These are phyloP conservation scores for Nannospalax galili DNA, from an alignment of 2,113 vertebrate species.

Conservation along the genomic window DNA sequence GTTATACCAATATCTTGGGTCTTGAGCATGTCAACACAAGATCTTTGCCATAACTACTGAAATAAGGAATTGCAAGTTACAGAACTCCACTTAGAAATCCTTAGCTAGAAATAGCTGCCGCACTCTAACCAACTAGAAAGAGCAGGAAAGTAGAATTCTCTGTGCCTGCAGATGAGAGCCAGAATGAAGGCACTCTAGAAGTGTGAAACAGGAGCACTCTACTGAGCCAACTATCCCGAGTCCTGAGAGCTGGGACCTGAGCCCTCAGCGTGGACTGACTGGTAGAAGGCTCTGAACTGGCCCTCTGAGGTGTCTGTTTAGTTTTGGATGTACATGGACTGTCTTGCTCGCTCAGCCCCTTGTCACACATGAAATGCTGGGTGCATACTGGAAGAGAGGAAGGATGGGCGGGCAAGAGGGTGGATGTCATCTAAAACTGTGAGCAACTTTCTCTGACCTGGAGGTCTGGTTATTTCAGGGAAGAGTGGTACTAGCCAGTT, in stretches of 20 bases:
- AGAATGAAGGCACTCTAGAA: no score
- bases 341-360: not conserved
- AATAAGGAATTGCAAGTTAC: not conserved
- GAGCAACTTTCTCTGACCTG: fast-evolving
- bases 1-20: not conserved
- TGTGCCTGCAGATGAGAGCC: not conserved
- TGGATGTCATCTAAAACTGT: not conserved
- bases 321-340: not conserved
- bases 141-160: not conserved
- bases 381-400: fast-evolving
- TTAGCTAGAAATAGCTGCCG: not conserved
- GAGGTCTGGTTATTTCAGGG: not conserved
- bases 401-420: not conserved
- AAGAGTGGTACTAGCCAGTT: not conserved
- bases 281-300: not conserved
- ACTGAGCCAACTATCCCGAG: not conserved
- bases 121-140: not conserved
- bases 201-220: not conserved
- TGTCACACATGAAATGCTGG: no score
- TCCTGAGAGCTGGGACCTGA: no score
- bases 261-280: not conserved
- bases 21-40: not conserved
- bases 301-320: fast-evolving
- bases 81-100: not conserved
- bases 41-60: not conserved